Evolutionary conservation across 2,888 invertebrate genomes (phyloP), one percentile per base, ranked within the genome.

Genomic region (Helleia helle): DNA sequence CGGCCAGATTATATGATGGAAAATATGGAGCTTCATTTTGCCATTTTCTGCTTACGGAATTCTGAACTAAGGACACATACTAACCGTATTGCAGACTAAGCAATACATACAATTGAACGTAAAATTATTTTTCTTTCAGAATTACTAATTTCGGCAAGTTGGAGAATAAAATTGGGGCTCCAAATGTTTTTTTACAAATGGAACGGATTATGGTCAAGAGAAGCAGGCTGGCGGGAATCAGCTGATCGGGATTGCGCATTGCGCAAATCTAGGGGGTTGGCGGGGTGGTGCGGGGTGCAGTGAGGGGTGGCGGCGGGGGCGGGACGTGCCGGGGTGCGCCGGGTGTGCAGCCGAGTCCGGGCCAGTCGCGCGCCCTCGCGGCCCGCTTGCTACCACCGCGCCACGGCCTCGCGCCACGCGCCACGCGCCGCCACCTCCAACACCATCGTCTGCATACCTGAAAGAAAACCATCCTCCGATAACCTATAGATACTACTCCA

Each of bases 221-320:
- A 59, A 63, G 60, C 52, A 69, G 73, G 70, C 76, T 76, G 81
- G 76, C 79, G 81, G 80, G 81, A 83, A 83, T 79, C 83, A 84
- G 83, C 83, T 83, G 83, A 71, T 83, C 63, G 65, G 70, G 75
- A 63, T 80, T 81, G 84, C 83, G 83, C 83, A 84, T 66, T 84
- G 83, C 83, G 83, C 83, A 83, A 80, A 77, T 71, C 63, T 68
- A 65, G 58, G 75, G 70, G 67, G 65, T 25, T 59, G 50, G 66
- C 62, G 59, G 58, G 46, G 55, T 38, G 24, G 40, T 31, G 39
- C 40, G 46, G 43, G 44, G 29, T 43, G 31, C 42, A 45, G 52
- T 47, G 49, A 31, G 42, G 46, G 52, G 59, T 47, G 56, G 52
- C 56, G 56, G 24, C 40, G 50, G 50, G 50, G 36, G 46, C 26